Base-by-base conservation (phyloP, 2,113 vertebrate genomes). In the Turdus rufiventris region DNA sequence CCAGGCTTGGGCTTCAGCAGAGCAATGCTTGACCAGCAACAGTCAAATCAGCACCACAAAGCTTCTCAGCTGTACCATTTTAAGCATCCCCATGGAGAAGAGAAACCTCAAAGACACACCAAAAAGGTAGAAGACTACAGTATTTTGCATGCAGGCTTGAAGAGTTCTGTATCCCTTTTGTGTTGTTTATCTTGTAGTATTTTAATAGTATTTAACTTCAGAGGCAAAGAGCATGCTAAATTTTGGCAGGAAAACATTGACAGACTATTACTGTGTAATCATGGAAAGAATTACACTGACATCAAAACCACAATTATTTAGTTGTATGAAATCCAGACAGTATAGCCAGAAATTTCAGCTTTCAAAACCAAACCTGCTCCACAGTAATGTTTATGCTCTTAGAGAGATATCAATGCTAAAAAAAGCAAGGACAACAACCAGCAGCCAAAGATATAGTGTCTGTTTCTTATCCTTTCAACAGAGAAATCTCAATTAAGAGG, bases 231-330 rank as follows among this genome's bases (percentile, higher is more conserved):
- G 38, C 25, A 60, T 26, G 48, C 58, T 53, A 51, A 68, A 18
- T 75, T 87, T 79, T 87, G 85, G 87, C 91, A 89, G 50, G 9
- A 82, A 61, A 38, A 66, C 3, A 1, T 29, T 40, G 58, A 94
- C 42, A 91, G 73, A 62, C n/a, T 77, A 71, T 76, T 89, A 63
- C 71, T 67, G 31, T 47, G 20, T 40, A 74, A 84, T 75, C 54
- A 65, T 20, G 34, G 54, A 85, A 95, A 79, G 53, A 86, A 72
- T 71, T 76, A 74, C 20, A 81, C 24, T 80, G 63, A 84, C 79
- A 80, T 51, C 40, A 94, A 94, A 95, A 51, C 88, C 92, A 80
- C 83, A 94, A 62, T 71, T 84, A 91, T 68, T 84, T 67, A 71
- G 56, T 24, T 76, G 66, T 50, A 81, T 29, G 34, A 89, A 87